These are phyloP conservation scores for Pangasius mekongensis DNA, from an alignment of 2,797 vertebrate genomes.

Conservation along the genomic window DNA sequence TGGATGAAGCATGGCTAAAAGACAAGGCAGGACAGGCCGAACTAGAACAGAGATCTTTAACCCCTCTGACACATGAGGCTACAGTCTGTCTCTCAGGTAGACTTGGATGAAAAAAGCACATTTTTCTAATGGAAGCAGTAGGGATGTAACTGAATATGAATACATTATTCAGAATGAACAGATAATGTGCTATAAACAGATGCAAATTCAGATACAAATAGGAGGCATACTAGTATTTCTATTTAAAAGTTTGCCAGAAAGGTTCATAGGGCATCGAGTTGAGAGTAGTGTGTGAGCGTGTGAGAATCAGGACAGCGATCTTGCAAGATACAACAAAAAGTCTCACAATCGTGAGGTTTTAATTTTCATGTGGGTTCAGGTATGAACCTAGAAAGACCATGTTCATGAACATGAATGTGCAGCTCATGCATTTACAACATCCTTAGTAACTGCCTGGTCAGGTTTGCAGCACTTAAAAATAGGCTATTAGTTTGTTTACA, in stretches of 20 bases:
- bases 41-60: slow-evolving; percentile 62
- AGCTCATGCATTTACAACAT: background rate
- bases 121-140: slow-evolving; percentile 24
- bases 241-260: background rate
- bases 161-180: background rate
- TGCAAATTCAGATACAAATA: background rate
- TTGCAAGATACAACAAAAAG: background rate
- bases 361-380: background rate
- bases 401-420: background rate
- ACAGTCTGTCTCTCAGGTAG: slow-evolving; percentile 43
- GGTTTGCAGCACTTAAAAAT: background rate
- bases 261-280: background rate
- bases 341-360: background rate
- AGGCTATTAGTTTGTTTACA: background rate
- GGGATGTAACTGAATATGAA: background rate
- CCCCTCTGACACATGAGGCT: slow-evolving; percentile 61
- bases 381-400: too few species aligned
- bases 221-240: background rate
- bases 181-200: background rate
- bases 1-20: slow-evolving; percentile 68
- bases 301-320: background rate
- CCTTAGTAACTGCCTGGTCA: background rate
- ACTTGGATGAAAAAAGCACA: slow-evolving; percentile 31
- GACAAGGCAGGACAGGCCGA: slow-evolving; percentile 58
- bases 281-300: background rate